phyloP scores from a whole-genome alignment of 2,888 invertebrate species.

The Leptinotarsa juncta region DNA sequence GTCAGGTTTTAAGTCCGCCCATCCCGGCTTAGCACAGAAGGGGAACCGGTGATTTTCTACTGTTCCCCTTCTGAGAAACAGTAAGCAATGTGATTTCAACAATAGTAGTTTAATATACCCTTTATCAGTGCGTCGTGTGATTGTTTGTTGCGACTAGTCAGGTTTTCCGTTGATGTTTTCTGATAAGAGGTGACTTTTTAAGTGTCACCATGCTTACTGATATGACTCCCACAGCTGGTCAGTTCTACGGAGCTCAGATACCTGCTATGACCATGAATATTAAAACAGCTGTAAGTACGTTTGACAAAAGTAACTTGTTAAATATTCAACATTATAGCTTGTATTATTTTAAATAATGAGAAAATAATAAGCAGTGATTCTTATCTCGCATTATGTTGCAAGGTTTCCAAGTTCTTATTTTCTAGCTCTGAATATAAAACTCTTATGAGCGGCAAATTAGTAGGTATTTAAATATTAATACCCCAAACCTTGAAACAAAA shows the following conservation, averaged over 20 bases:
- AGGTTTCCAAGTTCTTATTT: too few species aligned
- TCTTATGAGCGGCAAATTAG: too few species aligned
- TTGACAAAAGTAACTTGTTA: neutral
- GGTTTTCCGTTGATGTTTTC: constrained; percentile 40
- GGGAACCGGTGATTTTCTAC: constrained; percentile 64
- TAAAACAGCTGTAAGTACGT: constrained; percentile 61
- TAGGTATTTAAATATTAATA: too few species aligned
- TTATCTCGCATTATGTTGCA: too few species aligned
- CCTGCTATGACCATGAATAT: constrained; percentile 73
- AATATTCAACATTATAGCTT: neutral
- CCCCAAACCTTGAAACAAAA: neutral
- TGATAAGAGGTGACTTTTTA: constrained; percentile 41
- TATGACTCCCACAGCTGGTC: constrained; percentile 73
- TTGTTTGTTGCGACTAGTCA: constrained; percentile 50
- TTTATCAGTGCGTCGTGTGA: constrained; percentile 51
- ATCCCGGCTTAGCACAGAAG: constrained; percentile 55
- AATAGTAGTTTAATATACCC: constrained; percentile 60
- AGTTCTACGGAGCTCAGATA: constrained; percentile 72
- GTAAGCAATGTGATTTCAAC: constrained; percentile 65
- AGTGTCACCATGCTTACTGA: constrained; percentile 69
- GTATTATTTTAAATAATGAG: neutral
- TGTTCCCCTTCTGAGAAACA: constrained; percentile 64
- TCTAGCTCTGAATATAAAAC: too few species aligned
- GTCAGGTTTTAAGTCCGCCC: constrained; percentile 50
- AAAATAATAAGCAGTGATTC: neutral